These are phyloP conservation scores for Tokudaia muenninki DNA, from an alignment of 2,797 vertebrate genomes.

Conservation along the genomic window DNA sequence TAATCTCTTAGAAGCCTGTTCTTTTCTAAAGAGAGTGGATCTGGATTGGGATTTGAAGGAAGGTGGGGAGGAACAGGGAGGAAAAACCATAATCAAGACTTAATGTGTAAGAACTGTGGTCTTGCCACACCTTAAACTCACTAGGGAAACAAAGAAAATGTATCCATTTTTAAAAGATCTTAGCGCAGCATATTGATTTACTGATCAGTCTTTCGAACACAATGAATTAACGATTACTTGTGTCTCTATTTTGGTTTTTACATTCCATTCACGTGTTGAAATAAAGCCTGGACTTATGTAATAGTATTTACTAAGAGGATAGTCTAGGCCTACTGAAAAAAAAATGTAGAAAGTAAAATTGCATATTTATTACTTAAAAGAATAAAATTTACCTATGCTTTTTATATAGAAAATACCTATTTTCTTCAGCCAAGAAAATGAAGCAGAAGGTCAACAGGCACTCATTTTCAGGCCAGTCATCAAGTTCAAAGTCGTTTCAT, in stretches of 20 bases:
- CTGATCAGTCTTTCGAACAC: background rate
- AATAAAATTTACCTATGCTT: conserved; percentile 43
- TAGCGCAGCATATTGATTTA: conserved; percentile 46
- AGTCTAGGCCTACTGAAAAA: conserved; percentile 10
- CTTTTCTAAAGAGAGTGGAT: background rate
- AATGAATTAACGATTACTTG: background rate
- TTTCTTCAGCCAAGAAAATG: conserved; percentile 48
- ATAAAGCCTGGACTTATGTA: conserved; percentile 43
- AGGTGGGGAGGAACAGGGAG: background rate
- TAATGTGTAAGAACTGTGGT: background rate
- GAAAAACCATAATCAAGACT: background rate
- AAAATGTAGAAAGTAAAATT: background rate
- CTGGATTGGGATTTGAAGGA: background rate
- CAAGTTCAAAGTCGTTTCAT: conserved; percentile 27
- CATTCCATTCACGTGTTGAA: conserved; percentile 18
- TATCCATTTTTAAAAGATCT: too few relatives aligned
- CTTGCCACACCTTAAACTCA: background rate
- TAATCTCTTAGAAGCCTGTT: background rate
- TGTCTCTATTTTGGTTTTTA: background rate
- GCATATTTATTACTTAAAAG: conserved; percentile 30
- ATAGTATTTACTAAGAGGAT: background rate
- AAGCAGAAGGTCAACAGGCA: background rate
- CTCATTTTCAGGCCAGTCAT: conserved; percentile 21
- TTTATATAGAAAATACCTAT: too few relatives aligned
- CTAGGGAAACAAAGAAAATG: too few relatives aligned